Base-by-base conservation (phyloP, 2,113 vertebrate species). In the Oryzias woworae region DNA sequence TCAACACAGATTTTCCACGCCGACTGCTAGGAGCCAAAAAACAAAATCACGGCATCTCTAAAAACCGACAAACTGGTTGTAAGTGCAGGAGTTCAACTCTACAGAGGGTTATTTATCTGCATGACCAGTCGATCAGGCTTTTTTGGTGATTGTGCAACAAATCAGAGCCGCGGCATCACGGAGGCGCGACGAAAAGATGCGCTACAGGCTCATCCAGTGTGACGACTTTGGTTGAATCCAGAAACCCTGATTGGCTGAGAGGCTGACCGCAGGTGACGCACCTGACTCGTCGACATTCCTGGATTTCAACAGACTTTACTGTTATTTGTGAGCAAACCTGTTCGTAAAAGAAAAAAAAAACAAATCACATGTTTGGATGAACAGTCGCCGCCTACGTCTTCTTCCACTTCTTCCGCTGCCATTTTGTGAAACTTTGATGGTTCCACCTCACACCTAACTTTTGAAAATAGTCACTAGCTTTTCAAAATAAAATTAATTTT, bases 171-270 rank as follows among this genome's bases (percentile, higher is more conserved):
- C 53, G 4, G 61, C 76, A 78, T 74, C 61, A 58, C 47, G 1
- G 26, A 55, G 15, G 61, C 26, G 64, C 81, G 70, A 69, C 28
- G 64, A 17, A 85, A 82, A 87, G 86, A 87, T 77, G 90, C 73
- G 85, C 73, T 82, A 88, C 90, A 85, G 85, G 89, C 82, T 91
- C n/a, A 67, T 81, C 90, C 75, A 68, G 90, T 91, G 84, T 44
- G 66, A 82, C 84, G 2, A 72, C 83, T 83, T 58, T 48, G 36
- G 36, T 12, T 20, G 17, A 18, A 52, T 68, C 20, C 24, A 28
- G 7, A 31, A 51, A 28, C 53, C 5, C 58, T 77, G 53, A 87
- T 85, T 88, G 83, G 85, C 57, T 69, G 51, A 61, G 52, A 23
- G 16, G 62, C 42, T 62, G 51, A 66, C 63, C 55, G 10, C 77